Conservation (phyloP, 2,797 vertebrate species). For the Schizopygopsis pylzovi region DNA sequence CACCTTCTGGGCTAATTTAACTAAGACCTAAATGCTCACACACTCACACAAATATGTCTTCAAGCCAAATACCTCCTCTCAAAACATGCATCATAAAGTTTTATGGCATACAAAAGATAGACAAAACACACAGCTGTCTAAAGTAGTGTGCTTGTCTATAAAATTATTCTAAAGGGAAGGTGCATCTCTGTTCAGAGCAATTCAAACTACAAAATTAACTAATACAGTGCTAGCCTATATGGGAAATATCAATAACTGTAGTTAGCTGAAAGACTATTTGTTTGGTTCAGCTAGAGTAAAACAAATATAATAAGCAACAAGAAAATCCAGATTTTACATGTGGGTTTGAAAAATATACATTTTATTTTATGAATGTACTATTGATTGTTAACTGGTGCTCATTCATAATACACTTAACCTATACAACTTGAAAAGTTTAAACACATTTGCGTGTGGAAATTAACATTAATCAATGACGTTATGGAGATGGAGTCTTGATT, state of each 20-base stretch:
- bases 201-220: not conserved
- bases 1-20: conserved; percentile 70
- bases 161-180: conserved; percentile 44
- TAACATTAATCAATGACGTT: not conserved
- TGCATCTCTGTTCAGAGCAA: not conserved
- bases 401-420: not conserved
- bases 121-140: conserved; percentile 61
- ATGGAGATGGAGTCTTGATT: not conserved
- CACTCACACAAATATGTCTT: conserved; percentile 67
- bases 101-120: conserved; percentile 72
- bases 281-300: not conserved
- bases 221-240: not conserved
- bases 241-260: not conserved
- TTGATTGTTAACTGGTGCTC: not conserved
- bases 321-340: not conserved
- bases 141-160: conserved; percentile 58
- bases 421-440: too few species aligned
- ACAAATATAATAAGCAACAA: not conserved
- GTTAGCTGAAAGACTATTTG: not conserved
- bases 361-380: not conserved
- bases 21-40: conserved; percentile 8
- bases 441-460: not conserved
- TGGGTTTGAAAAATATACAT: not conserved
- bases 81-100: conserved; percentile 75
- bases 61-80: conserved; percentile 74